These are phyloP conservation scores for Hirtodrosophila cameraria DNA, from an alignment of 2,888 invertebrate genomes.

Conservation along the genomic window DNA sequence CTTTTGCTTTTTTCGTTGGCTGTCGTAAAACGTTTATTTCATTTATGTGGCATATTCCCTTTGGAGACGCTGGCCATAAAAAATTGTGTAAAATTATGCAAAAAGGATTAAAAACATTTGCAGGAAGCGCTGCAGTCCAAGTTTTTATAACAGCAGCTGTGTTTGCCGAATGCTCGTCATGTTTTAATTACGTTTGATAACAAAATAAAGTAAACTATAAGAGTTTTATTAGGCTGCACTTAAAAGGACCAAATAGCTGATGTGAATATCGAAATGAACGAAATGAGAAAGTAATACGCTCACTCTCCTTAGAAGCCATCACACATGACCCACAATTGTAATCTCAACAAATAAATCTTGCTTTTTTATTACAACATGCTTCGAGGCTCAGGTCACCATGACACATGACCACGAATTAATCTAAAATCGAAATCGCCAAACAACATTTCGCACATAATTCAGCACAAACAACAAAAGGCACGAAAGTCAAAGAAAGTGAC, in stretches of 20 bases:
- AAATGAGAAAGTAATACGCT: neutral
- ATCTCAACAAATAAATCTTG: slow-evolving; percentile 55
- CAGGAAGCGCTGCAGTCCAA: slow-evolving; percentile 45
- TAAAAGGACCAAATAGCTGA: slow-evolving; percentile 36
- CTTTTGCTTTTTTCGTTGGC: slow-evolving; percentile 14
- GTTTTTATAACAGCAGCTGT: slow-evolving; percentile 45
- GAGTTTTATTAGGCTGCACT: slow-evolving; percentile 54
- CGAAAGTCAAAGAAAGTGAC: slow-evolving; percentile 23
- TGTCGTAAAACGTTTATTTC: slow-evolving; percentile 78
- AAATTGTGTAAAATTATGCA: slow-evolving; percentile 75
- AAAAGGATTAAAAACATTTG: slow-evolving; percentile 71
- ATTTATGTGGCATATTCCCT: slow-evolving; percentile 76
- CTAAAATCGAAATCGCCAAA: slow-evolving; percentile 59
- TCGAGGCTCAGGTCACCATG: slow-evolving; percentile 30
- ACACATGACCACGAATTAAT: slow-evolving; percentile 60
- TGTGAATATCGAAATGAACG: slow-evolving; percentile 16
- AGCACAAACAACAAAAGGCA: slow-evolving; percentile 50
- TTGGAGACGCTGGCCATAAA: slow-evolving; percentile 67
- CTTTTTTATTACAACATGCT: slow-evolving; percentile 27
- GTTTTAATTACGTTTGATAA: slow-evolving; percentile 70
- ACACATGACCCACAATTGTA: slow-evolving; percentile 20
- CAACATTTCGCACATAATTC: slow-evolving; percentile 69
- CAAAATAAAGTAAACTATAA: slow-evolving; percentile 61
- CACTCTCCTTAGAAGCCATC: neutral
- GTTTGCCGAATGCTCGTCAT: slow-evolving; percentile 49